Evolutionary conservation across 2,888 invertebrate species (phyloP), one percentile per base, ranked within the genome.

Genomic region (Coenonympha glycerion): DNA sequence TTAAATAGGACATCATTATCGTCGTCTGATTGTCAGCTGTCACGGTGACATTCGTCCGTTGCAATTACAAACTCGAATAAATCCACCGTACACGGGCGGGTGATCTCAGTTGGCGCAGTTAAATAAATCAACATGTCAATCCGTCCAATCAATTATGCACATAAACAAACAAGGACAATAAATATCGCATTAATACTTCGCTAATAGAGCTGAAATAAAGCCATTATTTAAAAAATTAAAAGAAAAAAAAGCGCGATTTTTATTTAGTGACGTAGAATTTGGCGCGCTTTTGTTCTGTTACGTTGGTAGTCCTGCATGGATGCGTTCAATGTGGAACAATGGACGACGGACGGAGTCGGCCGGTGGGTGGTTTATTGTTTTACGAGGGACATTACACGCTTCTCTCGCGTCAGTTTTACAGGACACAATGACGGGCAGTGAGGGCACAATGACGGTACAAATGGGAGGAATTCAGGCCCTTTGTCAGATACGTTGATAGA

Each of bases 341-440:
- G n/a, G n/a, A n/a, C n/a, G n/a, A n/a, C 42, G 36, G 41, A 40
- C 53, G 54, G 61, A 70, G 55, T 9, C 15, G 22, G 22, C 13
- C 31, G 6, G 68, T 78, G 81, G 81, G 82, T 77, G 81, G 81
- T 84, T 83, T 81, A 82, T 83, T 79, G 82, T 83, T 81, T 82
- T 82, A 81, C 65, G 65, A 67, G 62, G 60, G 59, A 61, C 66
- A 76, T 78, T 76, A 79, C 74, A 74, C 72, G 77, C 65, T 67
- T 61, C 66, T 66, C 69, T 61, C 62, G 64, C 63, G 66, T 58
- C 59, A 57, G 61, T 63, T 70, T 69, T 68, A 71, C 66, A 57
- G 45, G 26, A 60, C 60, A 76, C 79, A 78, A 77, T 76, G 76
- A 72, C 73, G 66, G 60, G 69, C 74, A 75, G 11, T 30, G 6